These are phyloP conservation scores for Gobionotothen gibberifrons DNA, from an alignment of 2,797 vertebrate genomes.

Conservation along the genomic window DNA sequence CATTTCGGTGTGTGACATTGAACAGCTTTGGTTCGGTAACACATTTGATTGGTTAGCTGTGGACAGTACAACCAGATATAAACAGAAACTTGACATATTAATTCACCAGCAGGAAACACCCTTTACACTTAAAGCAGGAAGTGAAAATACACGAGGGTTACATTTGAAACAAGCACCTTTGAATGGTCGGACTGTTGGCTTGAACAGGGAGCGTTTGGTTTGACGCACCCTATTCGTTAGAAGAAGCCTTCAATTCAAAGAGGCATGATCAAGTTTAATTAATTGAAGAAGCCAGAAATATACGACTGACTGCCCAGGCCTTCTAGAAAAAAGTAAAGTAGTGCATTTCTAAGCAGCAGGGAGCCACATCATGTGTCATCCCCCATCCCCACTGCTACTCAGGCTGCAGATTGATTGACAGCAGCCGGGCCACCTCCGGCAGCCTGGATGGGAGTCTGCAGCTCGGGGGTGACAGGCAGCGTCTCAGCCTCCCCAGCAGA, in stretches of 20 bases:
- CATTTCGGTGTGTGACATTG: too few species aligned
- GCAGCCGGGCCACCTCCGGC: slow-evolving; percentile 64
- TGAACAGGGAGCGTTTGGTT: not conserved
- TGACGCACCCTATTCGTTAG: slow-evolving; percentile 1
- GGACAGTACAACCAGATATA: too few species aligned
- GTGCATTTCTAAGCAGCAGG: slow-evolving; percentile 61
- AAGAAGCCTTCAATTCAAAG: slow-evolving; percentile 6
- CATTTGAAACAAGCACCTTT: not conserved
- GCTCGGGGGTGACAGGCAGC: slow-evolving; percentile 68
- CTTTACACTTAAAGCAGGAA: not conserved
- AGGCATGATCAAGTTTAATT: slow-evolving; percentile 12
- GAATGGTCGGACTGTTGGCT: not conserved
- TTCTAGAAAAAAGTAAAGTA: slow-evolving; percentile 16
- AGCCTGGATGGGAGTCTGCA: slow-evolving; percentile 59
- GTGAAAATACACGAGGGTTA: not conserved
- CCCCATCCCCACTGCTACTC: slow-evolving; percentile 44
- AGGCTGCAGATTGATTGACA: slow-evolving; percentile 72
- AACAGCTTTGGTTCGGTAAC: not conserved
- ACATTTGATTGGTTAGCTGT: too few species aligned
- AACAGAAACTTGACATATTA: too few species aligned
- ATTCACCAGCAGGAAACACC: not conserved
- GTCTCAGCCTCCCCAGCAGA: slow-evolving; percentile 60
- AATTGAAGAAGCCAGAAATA: slow-evolving; percentile 15
- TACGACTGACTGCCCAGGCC: slow-evolving; percentile 6
- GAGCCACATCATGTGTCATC: slow-evolving; percentile 60